Percentiles rank a stretch among this genome's conserved stretches.
These are phyloP conservation scores for Cryptus viduatorius DNA, from an alignment of 2,888 invertebrate species.

Conservation along the genomic window DNA sequence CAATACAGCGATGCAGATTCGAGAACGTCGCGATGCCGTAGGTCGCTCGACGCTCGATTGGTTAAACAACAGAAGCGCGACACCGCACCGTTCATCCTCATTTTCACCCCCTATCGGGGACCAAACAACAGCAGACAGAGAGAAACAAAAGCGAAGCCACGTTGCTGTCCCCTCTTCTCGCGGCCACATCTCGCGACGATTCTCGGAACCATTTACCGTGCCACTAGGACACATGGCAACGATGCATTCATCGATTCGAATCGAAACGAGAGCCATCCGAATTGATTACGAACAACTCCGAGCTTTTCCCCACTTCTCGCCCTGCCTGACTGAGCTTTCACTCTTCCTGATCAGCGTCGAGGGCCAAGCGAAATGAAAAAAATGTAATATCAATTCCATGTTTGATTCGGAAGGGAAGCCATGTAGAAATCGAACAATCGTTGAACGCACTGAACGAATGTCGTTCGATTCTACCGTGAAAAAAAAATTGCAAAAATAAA, in stretches of 20 bases:
- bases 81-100: conserved; percentile 1
- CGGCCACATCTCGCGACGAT: conserved; percentile 10
- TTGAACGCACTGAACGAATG: background rate
- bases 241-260: conserved; percentile 39
- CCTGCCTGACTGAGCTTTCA: background rate
- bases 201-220: conserved; percentile 12
- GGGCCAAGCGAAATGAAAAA: background rate
- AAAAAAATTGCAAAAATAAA: too few species aligned
- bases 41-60: conserved; percentile 27
- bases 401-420: background rate
- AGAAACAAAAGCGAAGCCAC: conserved; percentile 9
- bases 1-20: background rate
- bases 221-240: background rate
- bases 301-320: background rate
- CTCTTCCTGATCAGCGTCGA: conserved; percentile 16
- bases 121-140: conserved; percentile 14
- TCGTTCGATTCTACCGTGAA: background rate
- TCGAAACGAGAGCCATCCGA: conserved; percentile 54
- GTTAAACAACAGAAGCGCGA: conserved; percentile 39
- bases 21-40: background rate
- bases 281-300: conserved; percentile 42
- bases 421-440: background rate
- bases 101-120: conserved; percentile 7
- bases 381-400: conserved; percentile 6
- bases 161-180: background rate